Evolutionary conservation across 2,113 vertebrate genomes (phyloP).

Genomic region (Rhinoderma darwinii): DNA sequence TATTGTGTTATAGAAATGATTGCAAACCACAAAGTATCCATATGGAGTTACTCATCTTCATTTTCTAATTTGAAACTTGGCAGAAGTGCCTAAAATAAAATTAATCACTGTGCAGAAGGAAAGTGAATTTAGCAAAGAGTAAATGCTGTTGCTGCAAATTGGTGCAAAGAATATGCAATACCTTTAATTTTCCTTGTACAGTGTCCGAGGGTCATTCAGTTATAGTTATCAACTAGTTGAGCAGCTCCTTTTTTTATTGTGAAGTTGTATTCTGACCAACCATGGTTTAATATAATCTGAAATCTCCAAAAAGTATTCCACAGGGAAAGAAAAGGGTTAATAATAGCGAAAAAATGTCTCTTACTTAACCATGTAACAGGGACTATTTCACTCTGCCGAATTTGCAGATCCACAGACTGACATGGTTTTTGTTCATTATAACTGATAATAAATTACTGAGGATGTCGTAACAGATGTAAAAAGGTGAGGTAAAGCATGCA

Average conservation of each 20-base stretch:
- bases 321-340: not conserved
- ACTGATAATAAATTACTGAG: not conserved
- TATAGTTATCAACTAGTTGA: conserved; percentile 30
- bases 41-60: conserved; percentile 16
- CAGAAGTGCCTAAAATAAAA: conserved; percentile 25
- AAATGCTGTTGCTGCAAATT: conserved; percentile 41
- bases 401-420: not conserved
- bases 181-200: not conserved
- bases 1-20: conserved; percentile 25
- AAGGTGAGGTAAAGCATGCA: not conserved
- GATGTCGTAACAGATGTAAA: not conserved
- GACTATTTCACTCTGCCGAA: not conserved
- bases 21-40: conserved; percentile 12
- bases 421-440: not conserved
- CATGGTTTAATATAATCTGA: not conserved
- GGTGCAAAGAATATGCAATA: conserved; percentile 18
- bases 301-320: not conserved
- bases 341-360: not conserved
- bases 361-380: not conserved
- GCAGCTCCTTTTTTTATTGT: not conserved
- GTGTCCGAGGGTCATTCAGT: not conserved
- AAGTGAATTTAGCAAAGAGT: conserved; percentile 4
- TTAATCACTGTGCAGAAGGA: conserved; percentile 37
- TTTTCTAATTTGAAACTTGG: conserved; percentile 45
- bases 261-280: not conserved